These are phyloP conservation scores for Idaea biselata DNA, from an alignment of 2,888 invertebrate species.

Conservation along the genomic window DNA sequence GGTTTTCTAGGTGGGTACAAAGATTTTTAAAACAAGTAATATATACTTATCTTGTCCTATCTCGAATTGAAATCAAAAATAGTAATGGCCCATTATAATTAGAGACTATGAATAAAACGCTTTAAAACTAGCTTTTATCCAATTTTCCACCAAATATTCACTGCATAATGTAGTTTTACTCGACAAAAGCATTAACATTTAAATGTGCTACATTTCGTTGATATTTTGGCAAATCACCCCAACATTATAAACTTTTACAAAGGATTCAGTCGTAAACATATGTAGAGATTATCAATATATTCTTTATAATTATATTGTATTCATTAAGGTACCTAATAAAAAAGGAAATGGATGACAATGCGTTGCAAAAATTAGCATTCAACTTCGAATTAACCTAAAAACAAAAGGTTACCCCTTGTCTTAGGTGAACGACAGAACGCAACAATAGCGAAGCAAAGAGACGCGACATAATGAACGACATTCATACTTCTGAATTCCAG, in stretches of 20 bases:
- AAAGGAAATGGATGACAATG: no score
- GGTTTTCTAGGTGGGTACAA: background rate
- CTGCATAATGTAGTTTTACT: slow-evolving; percentile 4
- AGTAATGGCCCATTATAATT: background rate
- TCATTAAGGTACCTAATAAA: no score
- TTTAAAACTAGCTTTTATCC: background rate
- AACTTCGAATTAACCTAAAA: no score
- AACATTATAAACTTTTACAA: slow-evolving; percentile 46
- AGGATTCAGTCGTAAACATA: slow-evolving; percentile 46
- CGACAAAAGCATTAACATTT: background rate
- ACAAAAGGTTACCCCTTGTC: no score
- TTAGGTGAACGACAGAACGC: no score
- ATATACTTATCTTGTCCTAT: background rate
- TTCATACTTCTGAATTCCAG: no score
- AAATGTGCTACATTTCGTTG: background rate
- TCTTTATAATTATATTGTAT: no score
- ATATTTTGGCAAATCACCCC: slow-evolving; percentile 43
- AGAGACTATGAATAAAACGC: background rate
- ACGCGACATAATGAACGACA: no score
- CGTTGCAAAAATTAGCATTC: no score
- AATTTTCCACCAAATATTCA: slow-evolving; percentile 3
- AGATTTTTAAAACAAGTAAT: background rate
- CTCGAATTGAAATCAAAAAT: background rate
- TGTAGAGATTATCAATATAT: slow-evolving; percentile 40
- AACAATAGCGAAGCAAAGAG: no score